Base-by-base conservation (phyloP, 2,888 invertebrate genomes). In the Tiliacea citrago region DNA sequence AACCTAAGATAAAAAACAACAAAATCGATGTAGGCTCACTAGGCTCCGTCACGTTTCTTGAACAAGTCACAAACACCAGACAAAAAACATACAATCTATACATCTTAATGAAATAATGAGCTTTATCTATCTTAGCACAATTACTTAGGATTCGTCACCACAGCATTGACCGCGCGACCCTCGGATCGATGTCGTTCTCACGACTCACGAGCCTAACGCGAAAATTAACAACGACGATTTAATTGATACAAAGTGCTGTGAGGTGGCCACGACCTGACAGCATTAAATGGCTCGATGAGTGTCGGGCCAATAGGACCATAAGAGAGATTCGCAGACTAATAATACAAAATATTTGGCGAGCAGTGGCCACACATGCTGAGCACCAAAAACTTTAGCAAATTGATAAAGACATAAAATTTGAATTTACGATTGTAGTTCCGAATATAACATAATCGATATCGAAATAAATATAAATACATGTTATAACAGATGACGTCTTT, bases 161-260 rank as follows among this genome's bases (percentile, higher is more conserved):
- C 68, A 78, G 73, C 82, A 86, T 88, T 87, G 86, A 89, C 89
- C 86, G 79, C 82, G 79, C 86, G 88, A 92, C 89, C 90, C 82
- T 78, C 85, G 85, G 87, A 87, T 87, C 74, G 78, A 80, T 81
- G 87, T 85, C 89, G 88, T 94, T 94, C 94, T 92, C 95, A 95
- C 93, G 93, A 93, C 94, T 92, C 94, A 95, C 93, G 94, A 93
- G 91, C 90, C 90, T 91, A 88, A 86, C 88, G 92, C 93, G 90
- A 93, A 94, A 94, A 94, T 94, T 94, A 93, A 92, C 91, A 91
- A 93, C 91, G 93, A 90, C 92, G 88, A 91, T 94, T 95, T 94
- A 95, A 96, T 96, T 95, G 94, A 93, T 92, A 94, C 89, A 92
- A 94, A 95, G 92, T 90, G 92, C 90, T 78, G 35, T 71, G 81